phyloP scores from a whole-genome alignment of 2,797 vertebrate species.

The Discoglossus pictus region DNA sequence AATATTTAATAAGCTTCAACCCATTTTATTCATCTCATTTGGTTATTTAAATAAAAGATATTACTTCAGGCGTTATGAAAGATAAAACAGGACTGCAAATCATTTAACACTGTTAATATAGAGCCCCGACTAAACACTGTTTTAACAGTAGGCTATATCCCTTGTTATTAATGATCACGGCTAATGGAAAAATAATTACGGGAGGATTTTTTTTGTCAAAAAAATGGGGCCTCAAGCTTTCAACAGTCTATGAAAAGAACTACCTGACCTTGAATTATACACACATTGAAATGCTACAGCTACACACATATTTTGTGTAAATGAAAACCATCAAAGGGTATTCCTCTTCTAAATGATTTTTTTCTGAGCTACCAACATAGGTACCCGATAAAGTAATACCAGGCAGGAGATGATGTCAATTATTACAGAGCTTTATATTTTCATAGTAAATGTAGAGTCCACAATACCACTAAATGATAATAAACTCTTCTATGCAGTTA shows the following conservation, averaged over 20 bases:
- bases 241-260: conserved; percentile 17
- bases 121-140: conserved; percentile 5
- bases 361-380: too few relatives aligned
- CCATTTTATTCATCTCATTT: conserved; percentile 25
- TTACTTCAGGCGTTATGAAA: conserved; percentile 43
- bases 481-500: too few relatives aligned
- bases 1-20: conserved; percentile 45
- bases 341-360: too few relatives aligned
- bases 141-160: conserved; percentile 29
- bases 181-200: conserved; percentile 49
- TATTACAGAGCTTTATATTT: too few relatives aligned
- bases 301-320: too few relatives aligned
- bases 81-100: conserved; percentile 23
- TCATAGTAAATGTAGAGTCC: too few relatives aligned
- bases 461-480: too few relatives aligned
- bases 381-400: too few relatives aligned
- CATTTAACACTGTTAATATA: conserved; percentile 29
- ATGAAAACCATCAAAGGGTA: too few relatives aligned
- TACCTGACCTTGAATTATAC: conserved; percentile 28
- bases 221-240: conserved; percentile 36
- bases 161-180: conserved; percentile 49
- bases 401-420: too few relatives aligned
- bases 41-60: conserved; percentile 55
- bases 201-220: conserved; percentile 29
- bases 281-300: neutral